phyloP scores from a whole-genome alignment of 1,140 invertebrate genomes.

The Teleogryllus occipitalis region DNA sequence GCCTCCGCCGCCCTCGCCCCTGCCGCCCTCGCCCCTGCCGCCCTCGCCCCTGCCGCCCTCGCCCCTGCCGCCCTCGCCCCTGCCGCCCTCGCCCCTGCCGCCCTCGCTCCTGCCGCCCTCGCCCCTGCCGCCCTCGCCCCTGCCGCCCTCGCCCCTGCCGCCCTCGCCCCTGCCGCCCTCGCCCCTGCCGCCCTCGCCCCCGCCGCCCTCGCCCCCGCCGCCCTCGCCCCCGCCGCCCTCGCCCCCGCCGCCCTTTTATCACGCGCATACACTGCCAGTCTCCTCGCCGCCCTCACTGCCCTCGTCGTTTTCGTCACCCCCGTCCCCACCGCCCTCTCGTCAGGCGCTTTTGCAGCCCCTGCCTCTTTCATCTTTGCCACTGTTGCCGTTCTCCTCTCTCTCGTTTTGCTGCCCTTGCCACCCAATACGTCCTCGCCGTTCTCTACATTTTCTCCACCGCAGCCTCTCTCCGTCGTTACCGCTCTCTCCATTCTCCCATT shows the following conservation, averaged over 20 bases:
- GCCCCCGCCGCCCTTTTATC: background rate
- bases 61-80: too few species aligned
- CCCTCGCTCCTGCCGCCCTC: too few species aligned
- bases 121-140: background rate
- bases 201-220: too few species aligned
- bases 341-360: too few species aligned
- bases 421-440: background rate
- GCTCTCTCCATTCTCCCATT: background rate
- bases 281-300: background rate
- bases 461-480: background rate
- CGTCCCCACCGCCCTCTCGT: background rate
- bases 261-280: too few species aligned
- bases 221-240: background rate
- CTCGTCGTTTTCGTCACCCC: background rate
- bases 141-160: background rate
- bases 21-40: background rate
- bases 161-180: background rate
- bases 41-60: background rate
- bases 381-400: background rate
- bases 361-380: background rate
- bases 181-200: too few species aligned
- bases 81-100: too few species aligned
- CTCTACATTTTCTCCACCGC: background rate
- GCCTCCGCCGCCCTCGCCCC: background rate
- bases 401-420: background rate